Percentiles rank a stretch among this genome's conserved stretches.
Evolutionary conservation across 2,888 invertebrate species (phyloP).

Genomic region (Aspidiotus destructor): DNA sequence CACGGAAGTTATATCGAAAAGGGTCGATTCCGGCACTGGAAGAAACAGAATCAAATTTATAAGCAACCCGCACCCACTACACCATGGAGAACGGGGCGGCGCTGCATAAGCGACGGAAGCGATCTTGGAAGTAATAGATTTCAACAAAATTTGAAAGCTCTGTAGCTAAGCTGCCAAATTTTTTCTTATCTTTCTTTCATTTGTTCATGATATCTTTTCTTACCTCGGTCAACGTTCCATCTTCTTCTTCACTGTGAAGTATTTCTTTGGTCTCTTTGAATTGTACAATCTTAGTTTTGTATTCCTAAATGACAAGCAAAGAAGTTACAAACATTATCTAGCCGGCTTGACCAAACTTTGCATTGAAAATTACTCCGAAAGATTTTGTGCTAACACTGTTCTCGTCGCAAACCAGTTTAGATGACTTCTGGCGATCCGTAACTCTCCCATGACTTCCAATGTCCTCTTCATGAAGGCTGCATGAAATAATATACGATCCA

Average conservation of each 20-base stretch:
- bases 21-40: no score
- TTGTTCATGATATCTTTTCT: no score
- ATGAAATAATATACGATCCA: no score
- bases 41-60: no score
- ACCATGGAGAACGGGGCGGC: no score
- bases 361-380: slow-evolving; percentile 1
- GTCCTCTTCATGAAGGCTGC: neutral
- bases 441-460: slow-evolving; percentile 3
- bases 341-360: neutral
- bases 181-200: neutral
- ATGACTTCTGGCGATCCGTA: slow-evolving; percentile 7
- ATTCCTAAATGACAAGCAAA: slow-evolving; percentile 12
- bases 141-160: no score
- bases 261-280: slow-evolving; percentile 22
- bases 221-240: no score
- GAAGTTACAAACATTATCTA: neutral
- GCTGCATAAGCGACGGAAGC: no score
- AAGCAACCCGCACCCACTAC: no score
- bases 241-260: slow-evolving; percentile 10
- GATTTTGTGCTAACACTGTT: slow-evolving; percentile 5
- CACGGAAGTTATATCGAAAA: no score
- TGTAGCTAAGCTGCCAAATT: no score
- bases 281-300: slow-evolving; percentile 14
- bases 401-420: slow-evolving; percentile 9
- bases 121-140: no score